Evolutionary conservation across 2,888 invertebrate genomes (phyloP).

Genomic region (Pachycephus smyrnensis): DNA sequence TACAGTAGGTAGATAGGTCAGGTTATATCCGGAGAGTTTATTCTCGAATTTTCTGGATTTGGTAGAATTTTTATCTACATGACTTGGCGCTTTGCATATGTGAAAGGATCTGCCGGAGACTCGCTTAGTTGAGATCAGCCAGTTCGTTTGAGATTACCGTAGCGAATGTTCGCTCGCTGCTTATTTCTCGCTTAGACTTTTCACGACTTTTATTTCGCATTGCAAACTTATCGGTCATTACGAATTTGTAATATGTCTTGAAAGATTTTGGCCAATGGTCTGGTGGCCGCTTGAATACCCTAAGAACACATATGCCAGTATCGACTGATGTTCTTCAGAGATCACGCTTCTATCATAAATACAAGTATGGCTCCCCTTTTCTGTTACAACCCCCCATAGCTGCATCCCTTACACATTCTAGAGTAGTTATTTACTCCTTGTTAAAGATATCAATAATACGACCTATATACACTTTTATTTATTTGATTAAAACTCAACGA

Average conservation of each 20-base stretch:
- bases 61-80: not conserved
- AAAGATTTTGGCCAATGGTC: conserved; percentile 7
- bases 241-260: conserved; percentile 22
- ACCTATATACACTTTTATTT: not conserved
- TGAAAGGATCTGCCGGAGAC: not conserved
- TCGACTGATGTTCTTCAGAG: conserved; percentile 16
- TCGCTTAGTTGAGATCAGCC: not conserved
- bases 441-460: not conserved
- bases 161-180: not conserved
- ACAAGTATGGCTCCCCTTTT: conserved; percentile 17
- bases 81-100: not conserved
- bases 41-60: not conserved
- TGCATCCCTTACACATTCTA: not conserved
- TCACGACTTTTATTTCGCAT: conserved; percentile 2
- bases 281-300: conserved; percentile 3
- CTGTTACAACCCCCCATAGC: not conserved
- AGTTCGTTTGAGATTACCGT: not conserved
- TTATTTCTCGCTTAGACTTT: not conserved
- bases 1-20: not conserved
- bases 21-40: not conserved
- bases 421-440: not conserved
- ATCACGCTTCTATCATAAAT: conserved; percentile 23
- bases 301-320: conserved; percentile 20
- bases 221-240: conserved; percentile 13
- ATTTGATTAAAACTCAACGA: not conserved